phyloP scores from a whole-genome alignment of 2,113 vertebrate genomes.

The Chloebia gouldiae region DNA sequence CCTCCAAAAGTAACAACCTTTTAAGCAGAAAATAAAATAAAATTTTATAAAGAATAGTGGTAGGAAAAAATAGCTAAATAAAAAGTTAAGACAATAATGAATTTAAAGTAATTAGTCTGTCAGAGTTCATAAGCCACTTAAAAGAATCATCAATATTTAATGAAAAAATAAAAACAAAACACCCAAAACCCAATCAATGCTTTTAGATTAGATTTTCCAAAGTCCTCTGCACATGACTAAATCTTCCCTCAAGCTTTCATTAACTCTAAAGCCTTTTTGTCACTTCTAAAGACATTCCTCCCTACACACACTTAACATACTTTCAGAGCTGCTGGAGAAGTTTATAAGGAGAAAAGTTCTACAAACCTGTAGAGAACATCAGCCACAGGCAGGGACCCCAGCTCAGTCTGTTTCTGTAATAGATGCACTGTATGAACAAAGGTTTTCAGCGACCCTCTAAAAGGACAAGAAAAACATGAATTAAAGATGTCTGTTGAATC shows the following conservation, averaged over 20 bases:
- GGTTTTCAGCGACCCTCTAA: conserved; percentile 96
- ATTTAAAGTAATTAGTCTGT: neutral
- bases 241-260: neutral
- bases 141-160: neutral
- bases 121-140: neutral
- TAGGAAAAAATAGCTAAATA: neutral
- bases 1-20: conserved; percentile 96
- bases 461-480: conserved; percentile 66
- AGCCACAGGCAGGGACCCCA: conserved; percentile 92
- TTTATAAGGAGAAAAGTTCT: neutral
- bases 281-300: neutral
- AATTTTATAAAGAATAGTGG: neutral
- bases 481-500: conserved; percentile 21
- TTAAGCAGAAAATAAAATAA: neutral
- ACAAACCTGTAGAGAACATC: conserved; percentile 95
- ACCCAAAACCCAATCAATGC: neutral
- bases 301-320: neutral
- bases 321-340: neutral
- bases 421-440: conserved; percentile 98
- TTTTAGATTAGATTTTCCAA: neutral
- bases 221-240: neutral
- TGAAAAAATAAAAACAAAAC: neutral
- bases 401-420: conserved; percentile 94
- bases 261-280: neutral
- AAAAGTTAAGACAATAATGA: neutral